Evolutionary conservation across 2,888 invertebrate genomes (phyloP).

Genomic region (Aphelenchoides bicaudatus): DNA sequence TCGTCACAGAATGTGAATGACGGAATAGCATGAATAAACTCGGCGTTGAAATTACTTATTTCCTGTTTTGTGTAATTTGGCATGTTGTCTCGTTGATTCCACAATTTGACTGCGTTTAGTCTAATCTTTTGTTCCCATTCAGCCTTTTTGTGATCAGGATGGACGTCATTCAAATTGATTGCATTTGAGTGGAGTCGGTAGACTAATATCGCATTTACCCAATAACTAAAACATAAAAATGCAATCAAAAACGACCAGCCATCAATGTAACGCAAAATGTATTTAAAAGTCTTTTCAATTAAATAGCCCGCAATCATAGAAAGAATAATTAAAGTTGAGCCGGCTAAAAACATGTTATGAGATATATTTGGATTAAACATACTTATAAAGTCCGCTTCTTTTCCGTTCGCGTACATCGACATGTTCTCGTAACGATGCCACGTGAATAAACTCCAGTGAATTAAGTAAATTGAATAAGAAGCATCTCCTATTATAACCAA

Average conservation of each 20-base stretch:
- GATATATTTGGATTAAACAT: too few relatives aligned
- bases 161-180: neutral
- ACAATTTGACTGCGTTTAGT: neutral
- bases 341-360: too few relatives aligned
- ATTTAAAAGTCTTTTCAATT: conserved; percentile 2
- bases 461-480: conserved; percentile 4
- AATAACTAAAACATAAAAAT: neutral
- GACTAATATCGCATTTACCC: neutral
- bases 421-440: conserved; percentile 8
- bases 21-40: neutral
- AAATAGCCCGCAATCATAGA: neutral
- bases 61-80: neutral
- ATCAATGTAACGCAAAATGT: neutral
- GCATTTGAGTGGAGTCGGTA: neutral
- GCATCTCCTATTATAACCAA: neutral
- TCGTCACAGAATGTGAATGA: conserved; percentile 3
- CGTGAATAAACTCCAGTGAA: conserved; percentile 2
- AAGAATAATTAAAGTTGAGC: neutral
- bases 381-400: conserved; percentile 3
- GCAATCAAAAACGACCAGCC: neutral
- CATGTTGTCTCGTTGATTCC: too few relatives aligned
- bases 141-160: neutral
- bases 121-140: conserved; percentile 9
- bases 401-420: neutral
- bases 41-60: neutral